A percentile compares a stretch with the other conserved stretches of the same genome.
Evolutionary conservation across 2,888 invertebrate species (phyloP).

Genomic region (Cataglyphis rosenhaueri): DNA sequence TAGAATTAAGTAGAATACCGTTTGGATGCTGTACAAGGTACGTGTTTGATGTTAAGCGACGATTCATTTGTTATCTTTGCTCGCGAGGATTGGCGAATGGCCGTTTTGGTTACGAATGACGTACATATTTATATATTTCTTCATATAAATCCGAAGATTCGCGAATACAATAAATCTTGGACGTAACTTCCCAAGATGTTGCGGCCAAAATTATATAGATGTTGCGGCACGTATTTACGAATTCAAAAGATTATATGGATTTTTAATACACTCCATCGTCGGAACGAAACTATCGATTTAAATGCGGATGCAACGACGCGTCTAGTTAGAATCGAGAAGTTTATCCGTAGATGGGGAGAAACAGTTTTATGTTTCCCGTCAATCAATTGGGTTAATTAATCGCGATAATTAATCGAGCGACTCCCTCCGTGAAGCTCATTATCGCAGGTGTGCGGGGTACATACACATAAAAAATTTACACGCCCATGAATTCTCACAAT

Average conservation of each 20-base stretch:
- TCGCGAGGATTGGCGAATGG: slow-evolving; percentile 13
- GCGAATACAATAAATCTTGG: neutral
- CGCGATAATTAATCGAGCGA: slow-evolving; percentile 25
- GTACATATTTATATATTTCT: neutral
- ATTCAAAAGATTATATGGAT: neutral
- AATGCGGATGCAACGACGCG: neutral
- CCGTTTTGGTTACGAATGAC: slow-evolving; percentile 20
- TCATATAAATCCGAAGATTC: neutral
- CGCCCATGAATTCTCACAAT: slow-evolving; percentile 60
- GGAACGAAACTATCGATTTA: neutral
- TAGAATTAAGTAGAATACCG: slow-evolving; percentile 83
- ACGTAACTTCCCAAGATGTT: slow-evolving; percentile 6
- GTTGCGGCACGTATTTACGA: neutral
- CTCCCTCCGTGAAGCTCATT: slow-evolving; percentile 21
- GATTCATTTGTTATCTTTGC: slow-evolving; percentile 55
- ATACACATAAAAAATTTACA: slow-evolving; percentile 26
- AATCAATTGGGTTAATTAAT: slow-evolving; percentile 25
- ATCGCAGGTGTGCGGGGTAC: slow-evolving; percentile 16
- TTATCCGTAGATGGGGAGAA: neutral
- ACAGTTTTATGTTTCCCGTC: slow-evolving; percentile 9
- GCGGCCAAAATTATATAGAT: neutral
- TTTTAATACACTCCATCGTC: slow-evolving; percentile 3
- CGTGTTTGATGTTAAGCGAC: slow-evolving; percentile 57
- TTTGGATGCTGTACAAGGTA: slow-evolving; percentile 44
- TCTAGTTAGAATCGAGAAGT: neutral